A percentile compares a stretch with the other conserved stretches of the same genome.
Conservation (phyloP, 53 echinoderm and acorn worm species). For the Patiria pectinifera region DNA sequence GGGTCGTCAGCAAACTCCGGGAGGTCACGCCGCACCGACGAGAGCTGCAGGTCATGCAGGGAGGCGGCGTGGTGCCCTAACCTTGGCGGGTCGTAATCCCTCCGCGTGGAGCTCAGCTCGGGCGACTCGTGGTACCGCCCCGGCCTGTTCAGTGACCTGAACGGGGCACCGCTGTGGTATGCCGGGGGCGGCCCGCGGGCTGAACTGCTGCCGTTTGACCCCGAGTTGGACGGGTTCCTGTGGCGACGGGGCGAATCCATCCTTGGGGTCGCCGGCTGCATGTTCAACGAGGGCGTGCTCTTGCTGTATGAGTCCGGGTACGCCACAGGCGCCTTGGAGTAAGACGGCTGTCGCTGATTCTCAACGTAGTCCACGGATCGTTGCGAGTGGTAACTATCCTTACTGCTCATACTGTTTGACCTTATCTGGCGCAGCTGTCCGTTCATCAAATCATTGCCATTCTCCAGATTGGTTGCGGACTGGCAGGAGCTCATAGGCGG, state of each 20-base stretch:
- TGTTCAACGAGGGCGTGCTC: conserved; percentile 49
- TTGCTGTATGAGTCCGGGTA: conserved; percentile 45
- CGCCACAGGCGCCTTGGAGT: conserved; percentile 28
- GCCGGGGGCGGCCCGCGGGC: conserved; percentile 75
- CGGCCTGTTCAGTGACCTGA: conserved; percentile 61
- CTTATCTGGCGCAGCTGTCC: conserved; percentile 16
- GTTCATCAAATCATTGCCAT: background rate
- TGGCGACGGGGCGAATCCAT: conserved; percentile 42
- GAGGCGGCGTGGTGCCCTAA: conserved; percentile 90
- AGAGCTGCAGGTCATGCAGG: conserved; percentile 81
- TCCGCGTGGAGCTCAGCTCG: conserved; percentile 67
- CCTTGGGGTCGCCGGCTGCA: conserved; percentile 15
- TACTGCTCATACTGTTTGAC: conserved; percentile 57
- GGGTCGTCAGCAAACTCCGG: conserved; percentile 66
- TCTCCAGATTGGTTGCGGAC: background rate
- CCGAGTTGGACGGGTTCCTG: conserved; percentile 57
- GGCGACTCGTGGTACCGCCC: conserved; percentile 86
- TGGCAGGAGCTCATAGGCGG: background rate
- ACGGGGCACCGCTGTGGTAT: conserved; percentile 55
- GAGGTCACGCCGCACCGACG: conserved; percentile 61
- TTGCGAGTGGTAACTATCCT: conserved; percentile 48
- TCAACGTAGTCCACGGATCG: conserved; percentile 39
- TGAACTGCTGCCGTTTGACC: conserved; percentile 30
- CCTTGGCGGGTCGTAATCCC: conserved; percentile 70
- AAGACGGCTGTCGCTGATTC: conserved; percentile 37